A percentile compares a stretch with the other conserved stretches of the same genome.
Evolutionary conservation across 2,797 vertebrate species (phyloP).

Genomic region (Ptychadena robeensis): DNA sequence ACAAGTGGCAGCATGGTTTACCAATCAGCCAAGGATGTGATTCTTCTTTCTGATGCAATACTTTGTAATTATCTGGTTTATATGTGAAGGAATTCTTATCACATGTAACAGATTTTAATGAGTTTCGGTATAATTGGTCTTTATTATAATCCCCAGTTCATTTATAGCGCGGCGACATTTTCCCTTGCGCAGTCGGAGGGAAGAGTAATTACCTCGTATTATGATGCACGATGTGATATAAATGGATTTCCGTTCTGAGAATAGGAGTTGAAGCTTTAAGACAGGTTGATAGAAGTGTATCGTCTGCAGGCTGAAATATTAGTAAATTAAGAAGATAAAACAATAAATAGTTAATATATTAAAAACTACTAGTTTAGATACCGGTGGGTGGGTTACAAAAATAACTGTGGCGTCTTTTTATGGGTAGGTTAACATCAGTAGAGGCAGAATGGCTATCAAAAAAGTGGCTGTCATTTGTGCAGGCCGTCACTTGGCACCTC

Average conservation of each 20-base stretch:
- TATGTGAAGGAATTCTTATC: slow-evolving; percentile 3
- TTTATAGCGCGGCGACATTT: slow-evolving; percentile 3
- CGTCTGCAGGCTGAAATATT: neutral
- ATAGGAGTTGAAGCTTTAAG: neutral
- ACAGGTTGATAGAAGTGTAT: neutral
- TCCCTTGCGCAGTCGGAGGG: neutral
- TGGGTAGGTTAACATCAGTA: too few relatives aligned
- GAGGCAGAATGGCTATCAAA: too few relatives aligned
- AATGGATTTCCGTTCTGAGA: neutral
- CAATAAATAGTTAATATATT: too few relatives aligned
- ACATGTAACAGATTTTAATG: neutral
- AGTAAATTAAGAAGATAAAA: too few relatives aligned
- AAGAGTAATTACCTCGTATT: neutral
- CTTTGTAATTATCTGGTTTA: slow-evolving; percentile 8
- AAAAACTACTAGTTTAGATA: too few relatives aligned
- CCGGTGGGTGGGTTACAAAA: too few relatives aligned
- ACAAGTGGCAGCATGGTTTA: neutral
- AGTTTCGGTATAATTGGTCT: neutral
- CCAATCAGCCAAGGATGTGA: neutral
- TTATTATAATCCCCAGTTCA: neutral
- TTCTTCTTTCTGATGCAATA: neutral
- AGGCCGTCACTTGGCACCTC: too few relatives aligned
- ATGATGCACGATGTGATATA: neutral
- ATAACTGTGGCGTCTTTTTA: too few relatives aligned
- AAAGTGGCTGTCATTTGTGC: too few relatives aligned